Evolutionary conservation across 2,888 invertebrate genomes (phyloP).

Genomic region (Aspidiotus destructor): DNA sequence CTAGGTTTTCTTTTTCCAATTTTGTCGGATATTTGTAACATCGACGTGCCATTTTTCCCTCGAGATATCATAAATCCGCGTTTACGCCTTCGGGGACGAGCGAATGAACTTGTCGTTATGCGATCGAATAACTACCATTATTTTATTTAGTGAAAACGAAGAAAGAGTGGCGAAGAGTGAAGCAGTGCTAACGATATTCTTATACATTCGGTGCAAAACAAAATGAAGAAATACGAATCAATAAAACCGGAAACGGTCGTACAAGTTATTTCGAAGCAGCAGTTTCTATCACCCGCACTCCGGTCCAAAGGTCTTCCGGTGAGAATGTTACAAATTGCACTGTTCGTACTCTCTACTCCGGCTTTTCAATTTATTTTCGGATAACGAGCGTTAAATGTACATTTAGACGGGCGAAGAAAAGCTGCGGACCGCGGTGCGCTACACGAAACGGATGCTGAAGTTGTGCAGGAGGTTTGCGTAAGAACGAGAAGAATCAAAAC

Average conservation of each 20-base stretch:
- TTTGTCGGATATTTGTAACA: background rate
- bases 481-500: too few relatives aligned
- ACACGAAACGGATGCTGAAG: too few relatives aligned
- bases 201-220: background rate
- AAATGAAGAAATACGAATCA: slow-evolving; percentile 3
- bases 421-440: too few relatives aligned
- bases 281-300: too few relatives aligned
- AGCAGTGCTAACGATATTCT: background rate
- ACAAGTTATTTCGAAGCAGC: too few relatives aligned
- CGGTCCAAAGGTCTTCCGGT: too few relatives aligned
- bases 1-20: background rate
- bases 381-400: too few relatives aligned
- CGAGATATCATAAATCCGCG: slow-evolving; percentile 9
- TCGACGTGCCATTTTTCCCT: slow-evolving; percentile 5
- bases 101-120: slow-evolving; percentile 6
- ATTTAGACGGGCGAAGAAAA: too few relatives aligned
- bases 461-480: too few relatives aligned
- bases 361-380: too few relatives aligned
- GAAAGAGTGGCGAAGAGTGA: background rate
- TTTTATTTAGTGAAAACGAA: background rate
- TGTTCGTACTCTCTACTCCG: too few relatives aligned
- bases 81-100: slow-evolving; percentile 2
- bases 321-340: too few relatives aligned
- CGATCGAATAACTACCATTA: slow-evolving; percentile 3
- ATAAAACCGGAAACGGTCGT: slow-evolving; percentile 1